phyloP scores from a whole-genome alignment of 2,888 invertebrate genomes.

The Apamea monoglypha region DNA sequence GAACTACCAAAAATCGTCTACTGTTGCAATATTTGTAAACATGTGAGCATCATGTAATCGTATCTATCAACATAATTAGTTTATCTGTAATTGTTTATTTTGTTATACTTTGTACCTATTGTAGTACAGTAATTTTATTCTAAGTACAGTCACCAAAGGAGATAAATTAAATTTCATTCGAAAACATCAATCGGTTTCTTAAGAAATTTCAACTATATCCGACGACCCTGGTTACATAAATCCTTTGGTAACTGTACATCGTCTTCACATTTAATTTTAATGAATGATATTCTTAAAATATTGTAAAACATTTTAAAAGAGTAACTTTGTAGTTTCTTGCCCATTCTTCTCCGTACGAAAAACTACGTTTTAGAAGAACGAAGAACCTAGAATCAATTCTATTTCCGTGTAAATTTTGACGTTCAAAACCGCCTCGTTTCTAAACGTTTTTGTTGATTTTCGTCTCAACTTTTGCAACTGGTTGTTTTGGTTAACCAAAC shows the following conservation, averaged over 20 bases:
- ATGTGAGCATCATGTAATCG: too few relatives aligned
- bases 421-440: not conserved
- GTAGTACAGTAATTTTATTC: not conserved
- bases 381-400: too few relatives aligned
- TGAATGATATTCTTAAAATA: too few relatives aligned
- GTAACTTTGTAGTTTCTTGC: not conserved
- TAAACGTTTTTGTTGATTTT: too few relatives aligned
- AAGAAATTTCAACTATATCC: too few relatives aligned
- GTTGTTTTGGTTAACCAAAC: not conserved
- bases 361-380: not conserved
- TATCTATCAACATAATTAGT: not conserved
- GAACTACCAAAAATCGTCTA: not conserved
- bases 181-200: too few relatives aligned
- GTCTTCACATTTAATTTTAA: not conserved
- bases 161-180: too few relatives aligned
- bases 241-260: too few relatives aligned
- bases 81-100: not conserved
- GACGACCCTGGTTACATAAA: too few relatives aligned
- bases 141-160: too few relatives aligned
- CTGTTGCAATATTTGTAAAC: not conserved
- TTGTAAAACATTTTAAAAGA: too few relatives aligned
- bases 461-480: not conserved
- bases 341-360: not conserved
- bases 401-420: too few relatives aligned
- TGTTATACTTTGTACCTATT: not conserved